Evolutionary conservation across 2,888 invertebrate species (phyloP), one percentile per base, ranked within the genome.

Genomic region (Cerceris ruficornis): DNA sequence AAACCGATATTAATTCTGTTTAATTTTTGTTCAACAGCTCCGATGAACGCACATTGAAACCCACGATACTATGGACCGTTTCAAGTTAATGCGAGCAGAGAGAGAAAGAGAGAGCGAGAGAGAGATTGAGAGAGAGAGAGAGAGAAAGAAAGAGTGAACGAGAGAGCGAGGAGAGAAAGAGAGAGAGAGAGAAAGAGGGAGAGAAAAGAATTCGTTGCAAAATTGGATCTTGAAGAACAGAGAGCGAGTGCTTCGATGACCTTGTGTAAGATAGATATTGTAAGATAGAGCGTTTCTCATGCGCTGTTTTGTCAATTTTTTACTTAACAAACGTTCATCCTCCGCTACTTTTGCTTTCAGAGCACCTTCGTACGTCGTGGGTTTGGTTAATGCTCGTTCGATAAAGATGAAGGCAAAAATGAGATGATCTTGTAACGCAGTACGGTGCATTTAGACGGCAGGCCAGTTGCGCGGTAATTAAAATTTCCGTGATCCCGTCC

Each of bases 11-110:
- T 82, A 85, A 85, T 75, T 14, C 14, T 8, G 39, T 43, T 43
- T 49, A 46, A 42, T 84, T 84, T 28, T 72, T 79, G 62, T 82
- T 69, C 68, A 60, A 74, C 84, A 83, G 84, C 81, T 71, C 71
- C 76, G 82, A 66, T 82, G 82, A 83, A 70, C 74, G 69, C 74
- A 72, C 71, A 14, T 71, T 77, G 50, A 62, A 71, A 8, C 58
- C 49, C 62, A 28, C 57, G 39, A 74, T 71, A 54, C 58, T 57
- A 69, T 64, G 76, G 69, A 69, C 57, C 15, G 50, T 59, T 52
- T 28, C 58, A n/a, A 68, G 43, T 67, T 55, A 42, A 67, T 65
- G 65, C 55, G 69, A 58, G 49, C 70, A 67, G 71, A 58, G 41
- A 65, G 8, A 52, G 14, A 17, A 61, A 46, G 69, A 11, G 50